Base-by-base conservation (phyloP, 2,113 vertebrate species). In the Melierax canorus region DNA sequence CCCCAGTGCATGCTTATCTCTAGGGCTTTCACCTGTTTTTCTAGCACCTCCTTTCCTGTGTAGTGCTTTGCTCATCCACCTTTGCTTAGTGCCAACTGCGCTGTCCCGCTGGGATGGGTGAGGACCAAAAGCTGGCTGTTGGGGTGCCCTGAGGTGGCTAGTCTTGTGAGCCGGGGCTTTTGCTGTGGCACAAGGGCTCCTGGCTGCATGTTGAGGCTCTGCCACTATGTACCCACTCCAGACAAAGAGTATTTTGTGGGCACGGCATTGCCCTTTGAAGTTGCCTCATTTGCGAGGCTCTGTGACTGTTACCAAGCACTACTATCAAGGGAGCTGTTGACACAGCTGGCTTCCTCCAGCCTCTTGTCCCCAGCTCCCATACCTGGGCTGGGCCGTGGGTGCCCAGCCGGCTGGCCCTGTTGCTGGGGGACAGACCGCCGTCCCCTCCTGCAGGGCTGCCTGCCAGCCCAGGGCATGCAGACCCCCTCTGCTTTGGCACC, bases 311-410 rank as follows among this genome's bases (percentile, higher is more conserved):
- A 23, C 19, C 0, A 13, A 66, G 83, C 38, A 1, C 68, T 4
- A 1, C 76, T 91, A 89, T 95, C 94, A 3, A 6, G 87, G 51
- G 39, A 81, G 58, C 22, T 96, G 96, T 97, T 97, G 96, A 97
- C 96, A 94, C 91, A 96, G 96, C 94, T 97, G 92, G 60, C 36
- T 95, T 94, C 94, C 91, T 88, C 45, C 92, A 38, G 45, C 66
- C 91, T 45, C 89, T 72, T 3, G 7, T 90, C 46, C 41, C 56
- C 72, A 39, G 75, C 64, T 94, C 68, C 38, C 36, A 1, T 38
- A 91, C 86, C 91, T 94, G 96, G 60, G 32, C 86, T 58, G 66
- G 13, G 32, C 58, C 0, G 5, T 5, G n/a, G 53, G 27, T 48
- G 77, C 50, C 2, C 1, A 30, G 41, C 27, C 2, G 4, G 23